Conservation (phyloP, 2,888 invertebrate species). For the Oligia latruncula region DNA sequence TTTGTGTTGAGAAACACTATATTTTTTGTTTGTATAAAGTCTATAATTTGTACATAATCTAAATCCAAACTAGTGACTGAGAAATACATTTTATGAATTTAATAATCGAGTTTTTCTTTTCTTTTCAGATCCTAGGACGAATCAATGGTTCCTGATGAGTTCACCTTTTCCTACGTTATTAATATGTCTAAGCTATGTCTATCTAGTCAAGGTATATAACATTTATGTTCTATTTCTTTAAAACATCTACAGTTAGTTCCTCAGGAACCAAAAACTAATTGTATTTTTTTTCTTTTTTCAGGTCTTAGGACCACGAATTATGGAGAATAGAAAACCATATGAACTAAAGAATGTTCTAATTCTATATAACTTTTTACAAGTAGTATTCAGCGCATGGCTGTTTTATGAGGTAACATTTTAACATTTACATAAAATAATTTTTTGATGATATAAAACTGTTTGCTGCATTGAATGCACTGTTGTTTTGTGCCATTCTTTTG, state of each 20-base stretch:
- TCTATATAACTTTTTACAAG: conserved; percentile 96
- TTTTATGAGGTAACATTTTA: conserved; percentile 95
- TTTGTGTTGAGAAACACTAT: background rate
- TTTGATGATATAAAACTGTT: conserved; percentile 6
- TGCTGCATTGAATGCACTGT: conserved; percentile 4
- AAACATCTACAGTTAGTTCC: background rate
- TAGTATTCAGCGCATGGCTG: conserved; percentile 96
- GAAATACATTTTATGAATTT: background rate
- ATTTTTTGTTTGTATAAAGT: conserved; percentile 4
- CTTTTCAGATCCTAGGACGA: conserved; percentile 95
- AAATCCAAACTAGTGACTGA: background rate
- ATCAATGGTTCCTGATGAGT: conserved; percentile 98
- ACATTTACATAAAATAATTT: conserved; percentile 14
- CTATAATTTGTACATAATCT: background rate
- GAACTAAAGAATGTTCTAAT: conserved; percentile 94
- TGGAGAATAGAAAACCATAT: conserved; percentile 97
- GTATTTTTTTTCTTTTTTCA: conserved; percentile 78
- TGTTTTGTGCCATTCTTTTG: background rate
- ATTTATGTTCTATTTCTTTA: background rate
- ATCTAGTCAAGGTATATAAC: conserved; percentile 94
- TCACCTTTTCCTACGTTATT: conserved; percentile 97
- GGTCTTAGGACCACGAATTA: conserved; percentile 96
- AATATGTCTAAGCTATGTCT: conserved; percentile 97
- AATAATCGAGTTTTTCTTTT: conserved; percentile 48
- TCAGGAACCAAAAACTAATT: background rate